Evolutionary conservation across 2,888 invertebrate species (phyloP).

Genomic region (Thumatha senex): DNA sequence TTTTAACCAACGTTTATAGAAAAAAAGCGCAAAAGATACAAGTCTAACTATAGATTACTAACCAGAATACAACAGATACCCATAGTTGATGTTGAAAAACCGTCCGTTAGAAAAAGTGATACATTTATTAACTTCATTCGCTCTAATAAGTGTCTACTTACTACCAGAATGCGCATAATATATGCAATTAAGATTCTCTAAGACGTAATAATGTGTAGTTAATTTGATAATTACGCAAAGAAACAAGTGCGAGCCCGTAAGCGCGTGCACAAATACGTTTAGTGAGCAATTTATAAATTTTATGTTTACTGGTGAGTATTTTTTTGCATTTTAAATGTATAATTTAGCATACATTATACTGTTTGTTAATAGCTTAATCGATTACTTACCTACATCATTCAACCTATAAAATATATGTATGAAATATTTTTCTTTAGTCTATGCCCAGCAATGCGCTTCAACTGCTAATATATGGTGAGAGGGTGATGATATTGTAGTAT

Average conservation of each 20-base stretch:
- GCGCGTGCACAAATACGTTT: not conserved
- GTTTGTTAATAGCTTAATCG: no score
- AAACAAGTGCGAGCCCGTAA: slow-evolving; percentile 10
- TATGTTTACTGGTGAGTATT: not conserved
- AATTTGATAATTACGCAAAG: slow-evolving; percentile 29
- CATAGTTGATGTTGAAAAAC: not conserved
- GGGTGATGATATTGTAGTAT: no score
- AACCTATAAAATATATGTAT: no score
- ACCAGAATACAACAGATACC: no score
- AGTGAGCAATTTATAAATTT: not conserved
- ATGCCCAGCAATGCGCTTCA: no score
- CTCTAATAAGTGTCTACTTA: slow-evolving; percentile 24
- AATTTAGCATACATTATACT: not conserved
- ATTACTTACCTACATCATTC: no score
- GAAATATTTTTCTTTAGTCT: no score
- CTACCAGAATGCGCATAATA: slow-evolving; percentile 15
- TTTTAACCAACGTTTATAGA: no score
- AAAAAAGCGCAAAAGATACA: no score
- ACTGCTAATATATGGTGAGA: no score
- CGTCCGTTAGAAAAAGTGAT: slow-evolving; percentile 2
- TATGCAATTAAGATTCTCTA: slow-evolving; percentile 28
- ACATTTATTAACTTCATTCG: slow-evolving; percentile 10
- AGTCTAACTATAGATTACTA: no score
- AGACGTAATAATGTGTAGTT: slow-evolving; percentile 24
- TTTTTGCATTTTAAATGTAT: not conserved